Evolutionary conservation across 1,140 invertebrate species (phyloP), one percentile per base, ranked within the genome.

Genomic region (Zaprionus camerounensis): DNA sequence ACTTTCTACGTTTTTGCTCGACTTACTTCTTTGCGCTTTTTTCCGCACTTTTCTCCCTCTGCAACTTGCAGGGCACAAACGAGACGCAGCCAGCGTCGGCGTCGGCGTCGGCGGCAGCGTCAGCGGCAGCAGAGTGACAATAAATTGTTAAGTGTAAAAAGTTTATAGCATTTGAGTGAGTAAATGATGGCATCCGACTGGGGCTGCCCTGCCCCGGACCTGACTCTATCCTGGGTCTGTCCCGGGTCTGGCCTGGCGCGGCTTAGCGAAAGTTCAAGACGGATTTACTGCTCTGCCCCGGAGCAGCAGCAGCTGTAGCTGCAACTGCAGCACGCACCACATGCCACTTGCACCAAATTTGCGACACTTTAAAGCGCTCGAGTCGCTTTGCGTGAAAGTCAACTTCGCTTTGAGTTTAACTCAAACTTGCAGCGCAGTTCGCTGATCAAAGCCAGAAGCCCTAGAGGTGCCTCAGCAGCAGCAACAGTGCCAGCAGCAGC

Each of bases 91-190:
- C 34, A 5, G n/a, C 69, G 34, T n/a, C 51, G 12, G 6, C 41
- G 36, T 2, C 66, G n/a, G n/a, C n/a, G n/a, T n/a, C n/a, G n/a
- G n/a, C n/a, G n/a, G n/a, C n/a, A n/a, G n/a, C n/a, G n/a, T n/a
- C n/a, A n/a, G 4, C 28, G 31, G 5, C 69, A 44, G 51, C 57
- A 67, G 84, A 84, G 85, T 87, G 84, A 87, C 84, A 87, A 87
- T 87, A 87, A 87, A 87, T 87, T 87, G 84, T 88, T 88, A 84
- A 88, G 81, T 83, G 84, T 77, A 83, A 83, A 87, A 88, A 87
- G 81, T 88, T 88, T 84, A 81, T 76, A 81, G 58, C 80, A 80
- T 83, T 87, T 72, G 84, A 88, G 84, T 87, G 84, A 88, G 78
- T 83, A 78, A 83, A 70, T 78, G 73, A 78, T 81, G 70, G 82